Evolutionary conservation across 2,113 vertebrate species (phyloP).

Genomic region (Antidorcas marsupialis): DNA sequence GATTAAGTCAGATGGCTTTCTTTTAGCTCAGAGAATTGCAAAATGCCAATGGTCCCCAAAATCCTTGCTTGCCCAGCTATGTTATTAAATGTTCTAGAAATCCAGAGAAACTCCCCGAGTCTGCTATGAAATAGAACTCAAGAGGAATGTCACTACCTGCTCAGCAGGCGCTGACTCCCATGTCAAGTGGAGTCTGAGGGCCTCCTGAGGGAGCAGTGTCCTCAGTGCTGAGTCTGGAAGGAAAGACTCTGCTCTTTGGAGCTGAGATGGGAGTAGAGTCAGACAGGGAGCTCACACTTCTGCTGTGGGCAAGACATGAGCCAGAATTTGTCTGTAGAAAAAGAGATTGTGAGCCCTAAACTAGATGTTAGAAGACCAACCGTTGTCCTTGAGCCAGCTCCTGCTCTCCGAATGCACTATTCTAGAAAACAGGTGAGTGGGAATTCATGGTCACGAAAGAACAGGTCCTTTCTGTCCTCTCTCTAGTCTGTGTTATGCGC

Average conservation of each 20-base stretch:
- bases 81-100: not conserved
- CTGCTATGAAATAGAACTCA: not conserved
- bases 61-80: not conserved
- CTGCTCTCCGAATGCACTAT: not conserved
- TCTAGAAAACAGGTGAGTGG: not conserved
- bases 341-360: not conserved
- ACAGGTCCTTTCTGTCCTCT: not conserved
- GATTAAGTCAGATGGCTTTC: accelerated
- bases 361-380: not conserved
- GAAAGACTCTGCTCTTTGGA: not conserved
- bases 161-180: accelerated
- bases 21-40: no score
- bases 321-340: not conserved
- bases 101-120: not conserved
- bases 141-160: not conserved
- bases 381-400: not conserved
- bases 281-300: not conserved
- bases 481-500: not conserved
- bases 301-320: not conserved
- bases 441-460: not conserved
- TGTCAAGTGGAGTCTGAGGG: not conserved
- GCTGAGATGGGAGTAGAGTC: not conserved
- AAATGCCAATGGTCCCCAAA: accelerated
- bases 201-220: not conserved
- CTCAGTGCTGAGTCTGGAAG: not conserved